Base-by-base conservation (phyloP, 2,888 invertebrate genomes). In the Tineola bisselliella region DNA sequence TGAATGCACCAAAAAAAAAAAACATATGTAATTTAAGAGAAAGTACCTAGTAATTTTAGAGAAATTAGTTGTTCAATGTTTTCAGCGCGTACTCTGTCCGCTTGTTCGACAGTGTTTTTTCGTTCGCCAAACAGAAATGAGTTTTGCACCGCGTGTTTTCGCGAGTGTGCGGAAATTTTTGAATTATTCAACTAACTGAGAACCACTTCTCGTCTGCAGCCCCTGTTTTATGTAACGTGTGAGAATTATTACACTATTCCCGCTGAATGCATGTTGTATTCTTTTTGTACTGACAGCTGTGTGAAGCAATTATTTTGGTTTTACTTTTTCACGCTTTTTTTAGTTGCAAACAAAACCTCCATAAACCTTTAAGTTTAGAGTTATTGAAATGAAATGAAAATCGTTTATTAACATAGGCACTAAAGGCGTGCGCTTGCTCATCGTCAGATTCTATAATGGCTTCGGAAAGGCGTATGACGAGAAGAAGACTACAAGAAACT, bases 131-230 rank as follows among this genome's bases (percentile, higher is more conserved):
- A 56, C 56, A 56, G 30, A 56, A 56, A 56, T 56, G 18, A 56
- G 19, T 30, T 48, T 48, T 15, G 6, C 15, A 48, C 56, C 25
- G 56, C 30, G 56, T 56, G 56, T 56, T 56, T 56, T 56, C 30
- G 56, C 56, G 19, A 56, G 56, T 56, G 18, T 56, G 56, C 12
- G 15, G n/a, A 56, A 73, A 75, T 76, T 76, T 76, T 74, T 77
- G 75, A 78, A 77, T 77, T 72, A 78, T 78, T 77, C 75, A 77
- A 69, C 72, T 75, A 72, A 74, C 69, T 70, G 72, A 74, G 70
- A 70, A 25, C 56, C 19, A 12, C 19, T 30, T 25, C n/a, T 38
- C 38, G 38, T 38, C 38, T 38, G n/a, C 10, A 15, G 56, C 56
- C n/a, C 25, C 56, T 56, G 56, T 25, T 56, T 56, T 56, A 56